Evolutionary conservation across 1,140 invertebrate species (phyloP).

Genomic region (Telenomus remus): DNA sequence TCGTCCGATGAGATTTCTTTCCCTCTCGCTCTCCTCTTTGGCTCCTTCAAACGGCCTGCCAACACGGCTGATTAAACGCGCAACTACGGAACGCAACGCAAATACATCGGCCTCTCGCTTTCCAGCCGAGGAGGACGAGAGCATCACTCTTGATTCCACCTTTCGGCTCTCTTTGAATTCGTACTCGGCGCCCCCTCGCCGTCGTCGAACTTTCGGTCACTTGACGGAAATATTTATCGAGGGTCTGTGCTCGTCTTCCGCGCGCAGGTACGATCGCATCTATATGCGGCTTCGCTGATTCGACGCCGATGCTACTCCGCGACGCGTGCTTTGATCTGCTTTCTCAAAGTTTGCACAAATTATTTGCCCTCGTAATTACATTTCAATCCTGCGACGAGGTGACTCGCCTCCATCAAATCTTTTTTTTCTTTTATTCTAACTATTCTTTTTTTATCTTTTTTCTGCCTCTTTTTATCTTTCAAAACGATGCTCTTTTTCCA

Average conservation of each 20-base stretch:
- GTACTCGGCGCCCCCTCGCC: conserved; percentile 41
- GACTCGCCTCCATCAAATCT: conserved; percentile 5
- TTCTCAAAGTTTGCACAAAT: conserved; percentile 68
- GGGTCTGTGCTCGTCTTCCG: conserved; percentile 61
- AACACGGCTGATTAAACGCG: conserved; percentile 74
- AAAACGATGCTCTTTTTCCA: too few species aligned
- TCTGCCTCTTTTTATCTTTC: not conserved
- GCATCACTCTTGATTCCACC: conserved; percentile 69
- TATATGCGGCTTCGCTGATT: conserved; percentile 54
- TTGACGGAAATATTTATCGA: conserved; percentile 76
- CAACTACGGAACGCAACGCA: conserved; percentile 74
- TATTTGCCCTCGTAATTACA: conserved; percentile 75
- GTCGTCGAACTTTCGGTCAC: conserved; percentile 65
- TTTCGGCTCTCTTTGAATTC: conserved; percentile 71
- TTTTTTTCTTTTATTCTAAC: not conserved
- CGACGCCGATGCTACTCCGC: conserved; percentile 36
- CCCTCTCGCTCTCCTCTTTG: conserved; percentile 13
- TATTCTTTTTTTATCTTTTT: not conserved
- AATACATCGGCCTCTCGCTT: conserved; percentile 67
- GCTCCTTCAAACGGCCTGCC: conserved; percentile 54
- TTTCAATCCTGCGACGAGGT: conserved; percentile 62
- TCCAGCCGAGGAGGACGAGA: conserved; percentile 39
- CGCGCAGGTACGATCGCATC: conserved; percentile 43
- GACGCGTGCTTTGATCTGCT: conserved; percentile 71
- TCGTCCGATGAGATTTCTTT: conserved; percentile 34